Evolutionary conservation across 2,113 vertebrate genomes (phyloP), one percentile per base, ranked within the genome.

Genomic region (Scomber scombrus): DNA sequence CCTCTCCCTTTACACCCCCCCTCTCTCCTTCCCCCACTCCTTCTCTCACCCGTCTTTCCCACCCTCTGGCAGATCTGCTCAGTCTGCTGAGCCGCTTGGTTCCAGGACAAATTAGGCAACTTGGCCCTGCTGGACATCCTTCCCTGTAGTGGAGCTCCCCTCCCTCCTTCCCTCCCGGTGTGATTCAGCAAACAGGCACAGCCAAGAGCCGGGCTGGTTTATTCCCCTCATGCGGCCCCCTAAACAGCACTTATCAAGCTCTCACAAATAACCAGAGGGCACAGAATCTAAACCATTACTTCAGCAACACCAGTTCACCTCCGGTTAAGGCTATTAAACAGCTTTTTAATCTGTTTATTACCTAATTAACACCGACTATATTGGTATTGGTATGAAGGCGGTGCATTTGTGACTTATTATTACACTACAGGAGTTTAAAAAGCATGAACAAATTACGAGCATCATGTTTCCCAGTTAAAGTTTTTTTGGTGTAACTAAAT

Each of bases 231-330:
- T 57, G 75, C 14, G 57, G 26, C 68, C 87, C 82, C 75, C 71
- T 54, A 21, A 89, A 63, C 87, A 70, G 55, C 85, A 83, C 77
- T 88, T 81, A 78, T 69, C 74, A 65, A 65, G 71, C 78, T 73
- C 76, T 75, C 55, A 19, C 87, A 87, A 89, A 89, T 78, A 86
- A 88, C 80, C 78, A 40, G 46, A 65, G 88, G 74, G 79, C 71
- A 67, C 54, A 66, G 13, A 66, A 34, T 12, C 4, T 52, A 51
- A 29, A 51, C 15, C 5, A 34, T 26, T 67, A 34, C 23, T 52
- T 79, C 57, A 71, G 62, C 71, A 62, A 58, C 63, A 58, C 11
- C 45, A 2, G 72, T 62, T 84, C 71, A 82, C 13, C 26, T 51
- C 45, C 40, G 84, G 49, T 21, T 34, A 43, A 51, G 52, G 80